A percentile compares a stretch with the other conserved stretches of the same genome.
phyloP scores from a whole-genome alignment of 1,140 invertebrate species.

The Camponotus vicinus region DNA sequence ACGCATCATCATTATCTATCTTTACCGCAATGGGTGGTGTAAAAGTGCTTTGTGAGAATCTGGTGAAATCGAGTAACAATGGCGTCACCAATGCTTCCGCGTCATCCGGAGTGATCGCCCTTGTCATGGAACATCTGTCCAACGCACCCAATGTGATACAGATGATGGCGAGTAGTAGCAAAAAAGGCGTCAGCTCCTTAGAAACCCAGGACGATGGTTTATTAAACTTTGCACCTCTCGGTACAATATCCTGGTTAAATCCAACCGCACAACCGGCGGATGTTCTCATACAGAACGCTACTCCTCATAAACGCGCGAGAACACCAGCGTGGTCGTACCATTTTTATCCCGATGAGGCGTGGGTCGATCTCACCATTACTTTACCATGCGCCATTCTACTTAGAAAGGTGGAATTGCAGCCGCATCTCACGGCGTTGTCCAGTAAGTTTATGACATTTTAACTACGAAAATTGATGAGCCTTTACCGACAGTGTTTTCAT shows the following conservation, averaged over 20 bases:
- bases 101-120: conserved; percentile 84
- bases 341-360: conserved; percentile 96
- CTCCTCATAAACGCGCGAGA: conserved; percentile 93
- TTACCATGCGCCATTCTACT: conserved; percentile 95
- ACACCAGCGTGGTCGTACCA: conserved; percentile 97
- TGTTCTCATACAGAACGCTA: conserved; percentile 91
- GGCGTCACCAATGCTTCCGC: conserved; percentile 72
- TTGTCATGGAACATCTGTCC: conserved; percentile 90
- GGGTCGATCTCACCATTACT: conserved; percentile 94
- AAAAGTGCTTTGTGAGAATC: conserved; percentile 87
- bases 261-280: conserved; percentile 95
- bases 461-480: not conserved
- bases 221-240: conserved; percentile 95
- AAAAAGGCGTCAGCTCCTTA: conserved; percentile 87
- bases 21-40: conserved; percentile 90
- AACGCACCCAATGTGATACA: conserved; percentile 86
- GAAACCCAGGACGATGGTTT: conserved; percentile 89
- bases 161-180: conserved; percentile 83
- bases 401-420: conserved; percentile 95
- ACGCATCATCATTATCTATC: conserved; percentile 88
- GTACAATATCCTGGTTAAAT: conserved; percentile 93
- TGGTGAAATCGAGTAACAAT: conserved; percentile 87
- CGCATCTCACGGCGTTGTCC: conserved; percentile 93
- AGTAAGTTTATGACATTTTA: conserved; percentile 86
- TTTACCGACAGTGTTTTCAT: not conserved